Percentiles rank a stretch among this genome's conserved stretches.
Conservation (phyloP, 2,888 invertebrate genomes). For the Eremobia ochroleuca region DNA sequence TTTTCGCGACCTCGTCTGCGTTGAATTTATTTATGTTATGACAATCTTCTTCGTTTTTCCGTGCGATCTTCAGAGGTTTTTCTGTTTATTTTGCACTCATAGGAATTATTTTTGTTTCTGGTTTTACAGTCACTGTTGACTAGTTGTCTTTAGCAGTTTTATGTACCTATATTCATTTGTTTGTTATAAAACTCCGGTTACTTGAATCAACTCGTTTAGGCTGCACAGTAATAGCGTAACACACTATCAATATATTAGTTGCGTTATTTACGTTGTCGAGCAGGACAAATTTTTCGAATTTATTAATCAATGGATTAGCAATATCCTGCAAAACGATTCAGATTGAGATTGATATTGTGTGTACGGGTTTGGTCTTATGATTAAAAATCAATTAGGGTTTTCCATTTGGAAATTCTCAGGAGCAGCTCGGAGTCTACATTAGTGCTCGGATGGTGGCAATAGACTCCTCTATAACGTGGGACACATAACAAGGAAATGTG, state of each 20-base stretch:
- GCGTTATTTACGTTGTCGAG: not conserved
- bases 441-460: not conserved
- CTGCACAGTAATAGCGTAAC: not conserved
- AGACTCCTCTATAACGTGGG: too few relatives aligned
- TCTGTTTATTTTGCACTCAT: not conserved
- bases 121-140: not conserved
- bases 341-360: too few relatives aligned
- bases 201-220: not conserved
- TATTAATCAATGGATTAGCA: not conserved
- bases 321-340: not conserved
- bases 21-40: constrained; percentile 34
- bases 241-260: not conserved
- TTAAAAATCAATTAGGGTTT: not conserved
- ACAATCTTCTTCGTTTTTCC: constrained; percentile 41
- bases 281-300: not conserved
- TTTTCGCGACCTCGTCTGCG: constrained; percentile 45
- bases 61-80: constrained; percentile 6
- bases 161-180: not conserved
- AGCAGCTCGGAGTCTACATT: not conserved
- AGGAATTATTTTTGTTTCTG: constrained; percentile 17
- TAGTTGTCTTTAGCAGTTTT: not conserved
- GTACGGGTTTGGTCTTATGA: not conserved
- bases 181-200: not conserved
- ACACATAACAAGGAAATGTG: not conserved
- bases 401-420: not conserved